Conservation (phyloP, 2,888 invertebrate species). For the Alviniconcha strummeri region DNA sequence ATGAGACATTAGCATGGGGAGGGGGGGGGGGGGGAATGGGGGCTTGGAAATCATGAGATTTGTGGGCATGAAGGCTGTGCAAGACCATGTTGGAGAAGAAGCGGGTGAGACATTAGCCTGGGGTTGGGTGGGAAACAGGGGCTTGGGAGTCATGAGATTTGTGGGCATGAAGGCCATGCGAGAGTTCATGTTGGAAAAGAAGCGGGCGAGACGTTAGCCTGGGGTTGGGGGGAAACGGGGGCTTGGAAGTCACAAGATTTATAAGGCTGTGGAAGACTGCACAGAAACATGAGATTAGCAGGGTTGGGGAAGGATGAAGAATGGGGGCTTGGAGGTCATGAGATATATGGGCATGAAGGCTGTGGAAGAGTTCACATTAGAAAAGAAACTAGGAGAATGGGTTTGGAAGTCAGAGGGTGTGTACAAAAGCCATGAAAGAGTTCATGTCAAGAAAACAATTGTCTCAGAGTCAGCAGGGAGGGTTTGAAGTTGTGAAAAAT, state of each 20-base stretch:
- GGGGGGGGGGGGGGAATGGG: conserved; percentile 58
- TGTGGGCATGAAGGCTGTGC: neutral
- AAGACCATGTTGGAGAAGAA: neutral
- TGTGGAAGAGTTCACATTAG: neutral
- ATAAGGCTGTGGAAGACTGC: too few species aligned
- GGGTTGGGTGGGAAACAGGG: too few species aligned
- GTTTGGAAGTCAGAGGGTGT: conserved; percentile 40
- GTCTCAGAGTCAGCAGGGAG: conserved; percentile 49
- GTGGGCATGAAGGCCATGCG: conserved; percentile 62
- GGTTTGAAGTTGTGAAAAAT: conserved; percentile 44
- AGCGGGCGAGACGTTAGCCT: conserved; percentile 54
- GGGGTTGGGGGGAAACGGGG: neutral
- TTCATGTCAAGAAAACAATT: conserved; percentile 69
- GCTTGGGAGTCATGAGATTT: neutral
- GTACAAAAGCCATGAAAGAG: conserved; percentile 62
- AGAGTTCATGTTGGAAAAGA: conserved; percentile 68
- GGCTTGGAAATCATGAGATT: too few species aligned
- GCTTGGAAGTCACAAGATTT: neutral
- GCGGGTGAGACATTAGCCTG: conserved; percentile 48
- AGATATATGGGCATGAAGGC: neutral
- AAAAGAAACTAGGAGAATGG: too few species aligned
- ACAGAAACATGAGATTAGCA: too few species aligned
- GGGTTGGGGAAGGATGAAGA: neutral
- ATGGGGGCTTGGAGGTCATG: too few species aligned
- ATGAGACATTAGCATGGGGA: neutral